Base-by-base conservation (phyloP, 2,797 vertebrate species). In the Pyrocephalus nanus region DNA sequence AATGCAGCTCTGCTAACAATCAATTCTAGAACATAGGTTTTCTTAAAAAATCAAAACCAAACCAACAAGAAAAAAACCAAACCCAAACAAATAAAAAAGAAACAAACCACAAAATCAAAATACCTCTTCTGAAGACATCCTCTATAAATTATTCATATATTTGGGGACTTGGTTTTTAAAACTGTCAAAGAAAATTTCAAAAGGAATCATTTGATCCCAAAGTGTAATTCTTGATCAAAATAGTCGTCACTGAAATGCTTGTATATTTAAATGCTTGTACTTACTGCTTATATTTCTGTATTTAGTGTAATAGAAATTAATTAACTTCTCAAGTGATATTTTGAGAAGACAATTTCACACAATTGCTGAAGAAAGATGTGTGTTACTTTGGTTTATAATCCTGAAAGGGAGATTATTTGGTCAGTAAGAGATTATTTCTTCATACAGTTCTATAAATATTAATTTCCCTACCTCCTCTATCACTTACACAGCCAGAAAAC, bases 91-190 rank as follows among this genome's bases (percentile, higher is more conserved):
- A 72, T 12, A 30, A 48, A 1, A 50, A 50, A 45, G 22, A 22
- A 22, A 22, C 4, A 29, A 74, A 42, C 16, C 6, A 71, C 10
- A 64, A 77, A 71, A 53, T 4, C 8, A 72, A 90, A 91, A 71
- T 25, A 61, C 14, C 11, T 65, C 29, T 40, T 73, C 42, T 50
- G 61, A 93, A 92, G n/a, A 47, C 48, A 72, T 73, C 1, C 2
- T 29, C 20, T 83, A 75, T 80, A 76, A 87, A 94, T 92, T 95
- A 95, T 70, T 92, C 67, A 92, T 73, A 43, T 23, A 78, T 71
- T 66, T 85, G 12, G 58, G 26, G 38, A 53, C 27, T 81, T 47
- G 8, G 18, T 86, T 94, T 86, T 74, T 84, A 94, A 93, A 94
- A 40, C 16, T 42, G 30, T 42, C 30, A 78, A 90, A 95, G 69